Conservation (phyloP, 2,797 vertebrate genomes). For the Typhlichthys eigenmanni region DNA sequence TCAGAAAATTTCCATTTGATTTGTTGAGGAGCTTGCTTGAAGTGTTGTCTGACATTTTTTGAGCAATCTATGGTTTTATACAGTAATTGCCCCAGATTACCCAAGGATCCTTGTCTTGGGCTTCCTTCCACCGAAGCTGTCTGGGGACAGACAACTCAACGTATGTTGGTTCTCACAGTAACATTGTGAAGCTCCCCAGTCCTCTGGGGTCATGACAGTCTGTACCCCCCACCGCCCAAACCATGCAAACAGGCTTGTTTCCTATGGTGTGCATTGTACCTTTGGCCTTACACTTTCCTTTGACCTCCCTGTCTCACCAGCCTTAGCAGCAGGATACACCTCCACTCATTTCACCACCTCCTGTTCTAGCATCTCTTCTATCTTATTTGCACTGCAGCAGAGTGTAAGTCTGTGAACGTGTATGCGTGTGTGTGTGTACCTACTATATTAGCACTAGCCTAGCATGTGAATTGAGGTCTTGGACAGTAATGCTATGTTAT, state of each 20-base stretch:
- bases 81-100: slow-evolving; percentile 16
- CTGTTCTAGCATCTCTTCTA: not conserved
- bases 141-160: slow-evolving; percentile 39
- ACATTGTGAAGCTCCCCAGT: slow-evolving; percentile 31
- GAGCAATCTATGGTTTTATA: slow-evolving; percentile 38
- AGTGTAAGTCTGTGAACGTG: not conserved
- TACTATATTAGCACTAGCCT: no score
- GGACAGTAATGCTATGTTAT: no score
- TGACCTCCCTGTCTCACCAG: not conserved
- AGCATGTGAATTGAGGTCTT: no score
- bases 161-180: slow-evolving; percentile 64
- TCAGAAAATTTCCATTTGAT: slow-evolving; percentile 33
- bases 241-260: slow-evolving; percentile 41
- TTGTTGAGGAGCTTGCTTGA: slow-evolving; percentile 43
- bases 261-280: slow-evolving; percentile 33
- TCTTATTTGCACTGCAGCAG: slow-evolving; percentile 5
- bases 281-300: slow-evolving; percentile 14
- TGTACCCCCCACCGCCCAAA: slow-evolving; percentile 25
- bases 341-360: not conserved
- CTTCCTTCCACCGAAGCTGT: slow-evolving; percentile 15
- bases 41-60: slow-evolving; percentile 54
- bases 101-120: slow-evolving; percentile 24
- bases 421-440: not conserved
- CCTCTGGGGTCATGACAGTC: slow-evolving; percentile 36
- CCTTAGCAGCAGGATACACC: not conserved